phyloP scores from a whole-genome alignment of 1,140 invertebrate species.

The Atta colombica region DNA sequence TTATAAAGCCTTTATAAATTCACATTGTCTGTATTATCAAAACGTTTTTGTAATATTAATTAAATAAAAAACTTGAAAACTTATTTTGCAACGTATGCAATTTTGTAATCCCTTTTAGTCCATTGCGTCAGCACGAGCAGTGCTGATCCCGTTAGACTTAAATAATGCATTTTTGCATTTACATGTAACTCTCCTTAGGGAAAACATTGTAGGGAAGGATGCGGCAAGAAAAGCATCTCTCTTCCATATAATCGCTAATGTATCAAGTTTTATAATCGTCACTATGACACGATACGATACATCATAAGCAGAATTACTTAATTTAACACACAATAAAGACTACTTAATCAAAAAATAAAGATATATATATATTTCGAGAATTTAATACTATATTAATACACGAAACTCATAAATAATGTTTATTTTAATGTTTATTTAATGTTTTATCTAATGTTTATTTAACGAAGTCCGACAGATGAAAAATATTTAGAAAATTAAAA shows the following conservation, averaged over 20 bases:
- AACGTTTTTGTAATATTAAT: conserved; percentile 29
- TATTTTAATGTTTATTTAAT: not conserved
- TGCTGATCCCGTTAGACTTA: conserved; percentile 40
- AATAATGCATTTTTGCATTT: conserved; percentile 58
- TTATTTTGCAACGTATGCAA: conserved; percentile 18
- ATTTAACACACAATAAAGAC: conserved; percentile 2
- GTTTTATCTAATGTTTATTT: not conserved
- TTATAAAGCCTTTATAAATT: conserved; percentile 46
- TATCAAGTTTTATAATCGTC: conserved; percentile 42
- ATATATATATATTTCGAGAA: not conserved
- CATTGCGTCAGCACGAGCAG: conserved; percentile 10
- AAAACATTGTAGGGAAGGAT: conserved; percentile 32
- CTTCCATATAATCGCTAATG: conserved; percentile 46
- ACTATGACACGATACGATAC: not conserved
- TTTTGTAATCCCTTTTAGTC: conserved; percentile 35
- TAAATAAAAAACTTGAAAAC: conserved; percentile 35
- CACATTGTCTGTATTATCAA: conserved; percentile 26
- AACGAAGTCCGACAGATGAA: not conserved
- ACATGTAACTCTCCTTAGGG: conserved; percentile 46
- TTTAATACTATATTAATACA: not conserved
- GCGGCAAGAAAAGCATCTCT: conserved; percentile 17
- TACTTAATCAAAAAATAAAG: conserved; percentile 1
- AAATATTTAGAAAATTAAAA: not conserved
- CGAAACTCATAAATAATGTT: not conserved
- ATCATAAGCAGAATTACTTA: conserved; percentile 21